A percentile compares a stretch with the other conserved stretches of the same genome.
Conservation (phyloP, 1,140 invertebrate species). For the Zaprionus kolodkinae region DNA sequence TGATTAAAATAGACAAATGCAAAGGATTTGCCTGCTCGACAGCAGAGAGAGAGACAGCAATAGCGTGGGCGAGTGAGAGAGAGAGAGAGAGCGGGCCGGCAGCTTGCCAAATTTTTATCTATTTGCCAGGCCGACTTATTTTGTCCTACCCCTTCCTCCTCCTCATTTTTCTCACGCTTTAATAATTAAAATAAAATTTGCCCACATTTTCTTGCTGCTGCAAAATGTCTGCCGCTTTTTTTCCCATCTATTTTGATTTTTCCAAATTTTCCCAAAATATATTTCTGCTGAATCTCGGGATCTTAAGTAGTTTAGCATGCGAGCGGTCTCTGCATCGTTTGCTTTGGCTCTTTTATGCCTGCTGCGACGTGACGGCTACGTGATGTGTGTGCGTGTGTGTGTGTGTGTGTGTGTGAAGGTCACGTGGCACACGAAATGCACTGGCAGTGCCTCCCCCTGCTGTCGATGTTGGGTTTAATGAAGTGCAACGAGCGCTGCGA, state of each 20-base stretch:
- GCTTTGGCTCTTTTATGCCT: slow-evolving; percentile 34
- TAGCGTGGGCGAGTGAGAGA: neutral
- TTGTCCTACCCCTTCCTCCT: neutral
- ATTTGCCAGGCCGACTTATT: neutral
- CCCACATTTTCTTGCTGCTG: neutral
- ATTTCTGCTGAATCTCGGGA: slow-evolving; percentile 4
- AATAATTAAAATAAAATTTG: slow-evolving; percentile 9
- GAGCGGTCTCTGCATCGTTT: neutral
- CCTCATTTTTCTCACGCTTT: neutral
- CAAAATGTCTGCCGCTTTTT: too few relatives aligned
- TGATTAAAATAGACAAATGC: slow-evolving; percentile 33
- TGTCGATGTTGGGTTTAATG: slow-evolving; percentile 73
- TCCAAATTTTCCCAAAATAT: neutral
- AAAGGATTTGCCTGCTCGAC: neutral
- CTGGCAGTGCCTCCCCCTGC: neutral
- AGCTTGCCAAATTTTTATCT: neutral
- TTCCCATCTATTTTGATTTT: too few relatives aligned
- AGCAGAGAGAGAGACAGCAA: neutral
- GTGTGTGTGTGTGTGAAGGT: slow-evolving; percentile 58
- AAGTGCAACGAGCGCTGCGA: slow-evolving; percentile 63
- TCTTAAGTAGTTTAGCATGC: slow-evolving; percentile 10
- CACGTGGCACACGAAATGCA: slow-evolving; percentile 57
- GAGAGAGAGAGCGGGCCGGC: neutral
- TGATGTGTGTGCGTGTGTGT: slow-evolving; percentile 43
- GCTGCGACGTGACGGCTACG: slow-evolving; percentile 55